These are phyloP conservation scores for Harpegnathos saltator DNA, from an alignment of 1,140 invertebrate species.

Conservation along the genomic window DNA sequence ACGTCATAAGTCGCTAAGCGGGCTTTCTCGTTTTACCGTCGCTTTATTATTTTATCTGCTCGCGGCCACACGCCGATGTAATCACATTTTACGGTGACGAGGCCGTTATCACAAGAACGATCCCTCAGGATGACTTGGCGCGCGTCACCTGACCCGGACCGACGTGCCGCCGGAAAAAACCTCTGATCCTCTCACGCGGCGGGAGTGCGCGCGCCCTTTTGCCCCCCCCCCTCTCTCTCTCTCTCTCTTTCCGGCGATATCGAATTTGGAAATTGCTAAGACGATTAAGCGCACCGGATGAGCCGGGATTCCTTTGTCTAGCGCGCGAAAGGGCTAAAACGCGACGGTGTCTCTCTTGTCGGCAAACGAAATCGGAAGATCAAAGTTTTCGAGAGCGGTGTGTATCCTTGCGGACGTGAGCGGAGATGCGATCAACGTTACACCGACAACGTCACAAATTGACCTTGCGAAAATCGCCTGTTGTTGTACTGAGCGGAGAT, in stretches of 20 bases:
- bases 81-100: slow-evolving; percentile 18
- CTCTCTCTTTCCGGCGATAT: neutral
- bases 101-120: slow-evolving; percentile 35
- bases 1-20: slow-evolving; percentile 6
- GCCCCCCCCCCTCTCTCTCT: no score
- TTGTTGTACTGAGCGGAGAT: no score
- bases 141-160: neutral
- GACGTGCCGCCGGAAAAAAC: neutral
- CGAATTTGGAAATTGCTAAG: neutral
- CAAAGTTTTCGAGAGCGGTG: no score
- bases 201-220: neutral
- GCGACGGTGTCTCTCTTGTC: no score
- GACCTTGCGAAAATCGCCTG: no score
- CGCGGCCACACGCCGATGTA: slow-evolving; percentile 14
- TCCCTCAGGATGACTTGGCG: slow-evolving; percentile 6
- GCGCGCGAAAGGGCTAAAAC: no score
- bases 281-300: neutral
- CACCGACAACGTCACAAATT: no score
- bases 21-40: slow-evolving; percentile 26
- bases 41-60: slow-evolving; percentile 27
- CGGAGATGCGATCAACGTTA: no score
- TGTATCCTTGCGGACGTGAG: no score
- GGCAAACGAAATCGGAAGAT: no score
- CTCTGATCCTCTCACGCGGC: neutral
- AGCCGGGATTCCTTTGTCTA: no score